These are phyloP conservation scores for Aelia acuminata DNA, from an alignment of 2,888 invertebrate genomes.

Conservation along the genomic window DNA sequence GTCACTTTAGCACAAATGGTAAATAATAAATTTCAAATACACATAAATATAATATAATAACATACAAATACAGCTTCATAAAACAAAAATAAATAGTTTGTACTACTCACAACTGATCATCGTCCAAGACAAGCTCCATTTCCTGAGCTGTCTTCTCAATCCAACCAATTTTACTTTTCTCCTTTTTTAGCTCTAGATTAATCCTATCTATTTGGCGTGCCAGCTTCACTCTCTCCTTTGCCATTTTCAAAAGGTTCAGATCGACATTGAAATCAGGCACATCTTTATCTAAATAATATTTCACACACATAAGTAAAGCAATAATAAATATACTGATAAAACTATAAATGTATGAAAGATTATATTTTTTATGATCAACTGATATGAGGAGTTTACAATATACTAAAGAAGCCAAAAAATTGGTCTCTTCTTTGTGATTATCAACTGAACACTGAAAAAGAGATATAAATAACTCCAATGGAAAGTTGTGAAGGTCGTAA, in stretches of 20 bases:
- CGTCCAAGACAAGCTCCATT: conserved; percentile 92
- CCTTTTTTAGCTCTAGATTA: conserved; percentile 67
- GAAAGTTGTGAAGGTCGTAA: no score
- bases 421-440: no score
- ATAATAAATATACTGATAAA: background rate
- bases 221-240: conserved; percentile 80
- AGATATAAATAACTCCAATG: no score
- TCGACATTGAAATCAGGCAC: conserved; percentile 87
- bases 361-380: no score
- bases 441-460: no score
- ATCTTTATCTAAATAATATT: conserved; percentile 78
- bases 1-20: no score
- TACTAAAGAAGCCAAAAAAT: no score
- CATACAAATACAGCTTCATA: background rate
- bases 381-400: no score
- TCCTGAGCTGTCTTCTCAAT: conserved; percentile 87
- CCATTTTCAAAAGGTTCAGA: conserved; percentile 74
- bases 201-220: conserved; percentile 84
- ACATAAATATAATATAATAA: no score
- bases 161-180: conserved; percentile 85
- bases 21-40: no score
- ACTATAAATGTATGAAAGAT: no score
- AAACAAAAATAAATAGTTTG: background rate
- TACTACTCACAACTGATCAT: conserved; percentile 70
- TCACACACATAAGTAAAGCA: background rate